Conservation (phyloP, 2,113 vertebrate species). For the Forbesichthys papilliferus region DNA sequence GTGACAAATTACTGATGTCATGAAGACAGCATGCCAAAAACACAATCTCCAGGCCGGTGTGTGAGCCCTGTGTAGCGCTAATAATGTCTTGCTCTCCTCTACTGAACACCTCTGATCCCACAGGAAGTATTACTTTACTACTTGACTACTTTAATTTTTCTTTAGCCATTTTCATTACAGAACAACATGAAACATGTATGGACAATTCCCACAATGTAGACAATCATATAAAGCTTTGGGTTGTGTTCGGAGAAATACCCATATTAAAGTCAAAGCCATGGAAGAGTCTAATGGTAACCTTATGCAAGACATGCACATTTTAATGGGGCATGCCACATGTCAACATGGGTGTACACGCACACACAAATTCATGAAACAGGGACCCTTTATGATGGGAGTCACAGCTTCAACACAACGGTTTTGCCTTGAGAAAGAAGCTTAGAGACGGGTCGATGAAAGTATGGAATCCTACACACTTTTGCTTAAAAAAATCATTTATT, state of each 20-base stretch:
- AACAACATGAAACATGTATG: slow-evolving; percentile 2
- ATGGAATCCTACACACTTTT: neutral
- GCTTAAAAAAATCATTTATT: no score
- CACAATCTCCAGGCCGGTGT: slow-evolving; percentile 17
- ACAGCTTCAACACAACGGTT: slow-evolving; percentile 26
- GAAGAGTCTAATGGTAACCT: neutral
- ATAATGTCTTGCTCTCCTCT: slow-evolving; percentile 27
- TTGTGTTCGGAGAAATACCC: neutral
- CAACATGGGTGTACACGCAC: neutral
- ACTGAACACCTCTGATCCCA: slow-evolving; percentile 2
- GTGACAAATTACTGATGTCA: slow-evolving; percentile 71
- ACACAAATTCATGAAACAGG: slow-evolving; percentile 7
- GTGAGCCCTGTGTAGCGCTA: neutral
- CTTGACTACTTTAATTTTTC: no score
- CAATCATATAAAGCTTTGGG: neutral
- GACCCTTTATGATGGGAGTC: slow-evolving; percentile 24
- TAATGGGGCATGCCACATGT: neutral
- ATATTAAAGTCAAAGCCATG: slow-evolving; percentile 12
- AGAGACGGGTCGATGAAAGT: slow-evolving; percentile 7
- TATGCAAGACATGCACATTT: slow-evolving; percentile 5
- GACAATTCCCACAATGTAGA: slow-evolving; percentile 1
- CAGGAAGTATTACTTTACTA: no score
- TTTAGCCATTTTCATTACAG: neutral
- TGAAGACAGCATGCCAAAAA: slow-evolving; percentile 48
- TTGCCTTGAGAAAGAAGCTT: slow-evolving; percentile 13